A percentile compares a stretch with the other conserved stretches of the same genome.
phyloP scores from a whole-genome alignment of 1,140 invertebrate species.

The Neotoxoptera formosana region DNA sequence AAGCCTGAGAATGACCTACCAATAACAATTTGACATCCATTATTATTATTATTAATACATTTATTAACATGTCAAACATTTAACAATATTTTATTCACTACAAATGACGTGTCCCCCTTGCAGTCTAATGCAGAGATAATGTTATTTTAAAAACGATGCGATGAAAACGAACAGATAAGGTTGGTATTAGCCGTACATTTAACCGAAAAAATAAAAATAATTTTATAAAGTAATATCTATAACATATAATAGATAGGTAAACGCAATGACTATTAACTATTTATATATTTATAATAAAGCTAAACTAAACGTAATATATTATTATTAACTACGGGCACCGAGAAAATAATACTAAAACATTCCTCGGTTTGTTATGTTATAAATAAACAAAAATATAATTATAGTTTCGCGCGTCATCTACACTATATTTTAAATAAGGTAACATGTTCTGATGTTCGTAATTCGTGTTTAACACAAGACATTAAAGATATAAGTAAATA shows the following conservation, averaged over 20 bases:
- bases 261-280: background rate
- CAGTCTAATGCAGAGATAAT: background rate
- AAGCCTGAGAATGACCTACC: constrained; percentile 55
- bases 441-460: background rate
- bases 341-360: constrained; percentile 46
- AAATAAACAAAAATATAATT: constrained; percentile 58
- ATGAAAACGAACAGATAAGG: background rate
- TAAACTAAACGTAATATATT: background rate
- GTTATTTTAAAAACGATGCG: background rate
- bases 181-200: background rate
- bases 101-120: background rate
- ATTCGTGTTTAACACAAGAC: background rate
- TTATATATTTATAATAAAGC: background rate
- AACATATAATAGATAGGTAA: background rate
- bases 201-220: constrained; percentile 5
- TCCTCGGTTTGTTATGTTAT: constrained; percentile 47
- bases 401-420: constrained; percentile 54
- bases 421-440: constrained; percentile 47
- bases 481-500: background rate
- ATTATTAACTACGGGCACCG: background rate
- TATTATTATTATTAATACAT: constrained; percentile 36
- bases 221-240: background rate
- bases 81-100: background rate
- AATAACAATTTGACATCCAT: constrained; percentile 55
- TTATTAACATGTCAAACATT: constrained; percentile 28